Evolutionary conservation across 2,888 invertebrate genomes (phyloP), one percentile per base, ranked within the genome.

Genomic region (Platerodrilus igneus): DNA sequence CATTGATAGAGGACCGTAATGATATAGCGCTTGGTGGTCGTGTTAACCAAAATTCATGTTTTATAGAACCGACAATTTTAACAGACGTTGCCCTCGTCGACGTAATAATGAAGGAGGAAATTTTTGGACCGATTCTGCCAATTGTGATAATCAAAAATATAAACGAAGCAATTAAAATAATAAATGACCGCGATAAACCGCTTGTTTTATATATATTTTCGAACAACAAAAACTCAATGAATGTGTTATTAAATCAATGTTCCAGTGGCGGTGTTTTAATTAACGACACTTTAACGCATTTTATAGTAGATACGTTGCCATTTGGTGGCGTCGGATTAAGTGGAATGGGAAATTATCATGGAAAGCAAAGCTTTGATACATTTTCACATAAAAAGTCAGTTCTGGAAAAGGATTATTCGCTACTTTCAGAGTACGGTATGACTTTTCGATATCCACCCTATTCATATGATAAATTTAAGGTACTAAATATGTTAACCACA

Each of bases 271-370:
- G 83, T 52, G 76, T 86, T 59, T 75, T 81, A 59, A 74, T 88
- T 60, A 96, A 96, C 73, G 95, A 96, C 66, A 82, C 83, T 11
- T 62, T 94, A 42, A 77, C 91, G 75, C 92, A 95, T 59, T 74
- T 77, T 62, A 74, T 77, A 75, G 93, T 94, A 68, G 89, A 91
- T 43, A 81, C 86, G 9, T 69, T 99, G 46, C 97, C 99, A 1
- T 99, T 99, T 67, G 99, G 99, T 30, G 99, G 99, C 4, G 90
- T 99, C 31, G 99, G 99, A 2, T 67, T 73, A 56, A 95, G 95
- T 62, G 99, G 99, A 25, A 89, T 94, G 72, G 95, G 95, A 18
- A 72, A 79, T 1, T 97, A 97, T 69, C 96, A 97, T 69, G 97
- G 99, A 35, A 84, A 85, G 67, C 72, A 76, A 47, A 83, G 88